Percentiles rank a stretch among this genome's conserved stretches.
These are phyloP conservation scores for Myripristis murdjan DNA, from an alignment of 2,797 vertebrate species.

Conservation along the genomic window DNA sequence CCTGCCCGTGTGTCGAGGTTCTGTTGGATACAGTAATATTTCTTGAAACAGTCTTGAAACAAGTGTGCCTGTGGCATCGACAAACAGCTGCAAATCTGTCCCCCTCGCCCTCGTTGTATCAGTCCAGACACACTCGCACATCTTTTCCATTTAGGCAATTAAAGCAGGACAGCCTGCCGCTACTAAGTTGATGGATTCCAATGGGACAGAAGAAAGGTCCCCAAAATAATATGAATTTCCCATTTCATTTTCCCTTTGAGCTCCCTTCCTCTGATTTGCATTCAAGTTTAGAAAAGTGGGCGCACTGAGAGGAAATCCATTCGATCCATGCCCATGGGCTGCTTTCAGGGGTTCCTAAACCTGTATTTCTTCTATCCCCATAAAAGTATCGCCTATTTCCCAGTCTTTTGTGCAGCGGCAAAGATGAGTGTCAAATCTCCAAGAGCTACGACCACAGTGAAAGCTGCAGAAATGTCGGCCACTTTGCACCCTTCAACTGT, in stretches of 20 bases:
- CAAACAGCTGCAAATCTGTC: slow-evolving; percentile 49
- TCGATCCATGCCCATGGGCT: slow-evolving; percentile 74
- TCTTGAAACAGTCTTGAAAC: background rate
- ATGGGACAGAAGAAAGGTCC: slow-evolving; percentile 42
- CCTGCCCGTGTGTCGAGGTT: background rate
- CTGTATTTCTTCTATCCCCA: slow-evolving; percentile 76
- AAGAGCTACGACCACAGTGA: slow-evolving; percentile 71
- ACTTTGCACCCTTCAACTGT: slow-evolving; percentile 51
- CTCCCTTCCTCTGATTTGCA: slow-evolving; percentile 71
- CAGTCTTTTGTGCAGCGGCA: slow-evolving; percentile 69
- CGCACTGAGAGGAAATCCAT: slow-evolving; percentile 80
- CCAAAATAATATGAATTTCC: slow-evolving; percentile 65
- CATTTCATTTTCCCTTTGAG: slow-evolving; percentile 59
- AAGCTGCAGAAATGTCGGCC: slow-evolving; percentile 61
- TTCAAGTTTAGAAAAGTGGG: slow-evolving; percentile 79
- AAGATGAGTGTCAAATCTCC: slow-evolving; percentile 76
- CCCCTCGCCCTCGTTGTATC: slow-evolving; percentile 19
- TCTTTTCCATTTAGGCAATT: slow-evolving; percentile 66
- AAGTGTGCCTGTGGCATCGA: slow-evolving; percentile 10
- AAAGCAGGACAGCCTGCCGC: slow-evolving; percentile 38
- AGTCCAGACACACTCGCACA: slow-evolving; percentile 31
- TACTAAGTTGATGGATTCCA: slow-evolving; percentile 60
- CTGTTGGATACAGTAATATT: background rate
- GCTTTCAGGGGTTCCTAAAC: slow-evolving; percentile 80
- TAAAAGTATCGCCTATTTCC: slow-evolving; percentile 77